Evolutionary conservation across 2,797 vertebrate species (phyloP).

Genomic region (Fistularia tabacaria): DNA sequence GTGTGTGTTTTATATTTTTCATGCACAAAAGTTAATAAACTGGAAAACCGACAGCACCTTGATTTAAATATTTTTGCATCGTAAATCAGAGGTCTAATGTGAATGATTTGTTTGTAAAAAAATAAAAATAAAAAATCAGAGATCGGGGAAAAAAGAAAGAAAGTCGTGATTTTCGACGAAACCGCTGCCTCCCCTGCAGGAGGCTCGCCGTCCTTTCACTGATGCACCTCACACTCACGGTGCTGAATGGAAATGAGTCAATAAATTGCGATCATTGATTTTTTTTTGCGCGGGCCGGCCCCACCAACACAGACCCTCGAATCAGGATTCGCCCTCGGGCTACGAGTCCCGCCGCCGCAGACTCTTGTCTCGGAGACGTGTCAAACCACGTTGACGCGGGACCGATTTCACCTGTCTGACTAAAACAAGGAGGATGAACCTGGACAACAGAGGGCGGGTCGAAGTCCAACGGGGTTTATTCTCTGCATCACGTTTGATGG

Average conservation of each 20-base stretch:
- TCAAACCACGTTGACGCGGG: not conserved
- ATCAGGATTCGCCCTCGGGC: conserved; percentile 18
- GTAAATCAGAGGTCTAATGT: too few species aligned
- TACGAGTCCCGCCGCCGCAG: conserved; percentile 29
- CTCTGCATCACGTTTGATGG: too few species aligned
- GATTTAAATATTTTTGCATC: too few species aligned
- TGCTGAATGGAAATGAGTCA: conserved; percentile 36
- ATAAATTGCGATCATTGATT: conserved; percentile 47
- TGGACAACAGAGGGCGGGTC: not conserved
- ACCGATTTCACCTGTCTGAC: too few species aligned
- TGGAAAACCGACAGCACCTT: too few species aligned
- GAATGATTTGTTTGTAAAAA: too few species aligned
- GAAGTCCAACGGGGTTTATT: too few species aligned
- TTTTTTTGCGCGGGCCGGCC: not conserved
- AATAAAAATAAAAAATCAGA: too few species aligned
- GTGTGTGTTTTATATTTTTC: too few species aligned
- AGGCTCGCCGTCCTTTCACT: conserved; percentile 22
- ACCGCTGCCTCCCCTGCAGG: not conserved
- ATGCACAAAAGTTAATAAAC: too few species aligned
- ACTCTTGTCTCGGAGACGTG: not conserved
- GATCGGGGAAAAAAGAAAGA: not conserved
- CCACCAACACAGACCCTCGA: conserved; percentile 23
- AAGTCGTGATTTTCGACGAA: not conserved
- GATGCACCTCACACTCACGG: conserved; percentile 30
- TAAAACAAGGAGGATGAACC: not conserved